Percentiles rank a stretch among this genome's conserved stretches.
Conservation (phyloP, 1,140 invertebrate species). For the Delia radicum region DNA sequence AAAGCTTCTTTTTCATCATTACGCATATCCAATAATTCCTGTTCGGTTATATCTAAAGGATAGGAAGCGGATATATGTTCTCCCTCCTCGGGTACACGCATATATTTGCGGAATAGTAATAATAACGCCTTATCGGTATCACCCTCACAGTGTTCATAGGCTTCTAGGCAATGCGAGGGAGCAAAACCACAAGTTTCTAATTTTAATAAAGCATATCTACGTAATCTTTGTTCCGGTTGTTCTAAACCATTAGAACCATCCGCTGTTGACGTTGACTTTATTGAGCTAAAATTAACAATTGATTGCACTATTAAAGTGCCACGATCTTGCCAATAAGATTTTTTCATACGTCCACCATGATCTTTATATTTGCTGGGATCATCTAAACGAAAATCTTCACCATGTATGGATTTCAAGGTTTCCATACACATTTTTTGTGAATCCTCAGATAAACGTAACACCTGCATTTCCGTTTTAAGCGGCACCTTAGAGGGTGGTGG, state of each 20-base stretch:
- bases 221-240: conserved; percentile 62
- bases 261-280: conserved; percentile 54
- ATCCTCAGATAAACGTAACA: conserved; percentile 64
- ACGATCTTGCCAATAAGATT: conserved; percentile 72
- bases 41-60: conserved; percentile 50
- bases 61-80: conserved; percentile 27
- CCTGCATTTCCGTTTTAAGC: conserved; percentile 72
- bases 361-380: conserved; percentile 64
- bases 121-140: conserved; percentile 68
- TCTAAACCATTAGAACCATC: background rate
- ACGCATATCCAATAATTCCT: conserved; percentile 65
- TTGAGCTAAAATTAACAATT: conserved; percentile 65
- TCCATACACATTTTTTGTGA: conserved; percentile 70
- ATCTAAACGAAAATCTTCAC: conserved; percentile 62
- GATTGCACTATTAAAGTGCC: conserved; percentile 72
- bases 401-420: conserved; percentile 70
- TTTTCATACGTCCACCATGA: conserved; percentile 65
- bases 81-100: conserved; percentile 48
- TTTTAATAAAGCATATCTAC: conserved; percentile 69
- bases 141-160: conserved; percentile 64
- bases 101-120: conserved; percentile 69
- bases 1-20: conserved; percentile 70
- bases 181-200: conserved; percentile 74
- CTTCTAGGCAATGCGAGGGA: conserved; percentile 70
- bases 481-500: conserved; percentile 45